Evolutionary conservation across 2,113 vertebrate species (phyloP), one percentile per base, ranked within the genome.

Genomic region (Candoia aspera): DNA sequence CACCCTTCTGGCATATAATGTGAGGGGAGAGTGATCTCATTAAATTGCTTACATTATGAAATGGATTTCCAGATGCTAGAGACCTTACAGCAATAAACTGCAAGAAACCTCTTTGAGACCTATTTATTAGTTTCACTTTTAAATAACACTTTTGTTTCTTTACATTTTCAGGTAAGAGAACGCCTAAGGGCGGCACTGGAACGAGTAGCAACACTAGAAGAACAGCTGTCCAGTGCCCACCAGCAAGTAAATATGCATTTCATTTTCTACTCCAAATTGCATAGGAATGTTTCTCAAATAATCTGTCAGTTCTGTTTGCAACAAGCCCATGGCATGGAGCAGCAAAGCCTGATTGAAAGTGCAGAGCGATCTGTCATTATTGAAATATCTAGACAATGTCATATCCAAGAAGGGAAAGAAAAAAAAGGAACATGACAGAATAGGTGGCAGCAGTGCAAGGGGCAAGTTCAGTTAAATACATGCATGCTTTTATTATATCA

Each of bases 111-210:
- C 42, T 13, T n/a, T 54, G 9, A 53, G 9, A 19, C 5, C 1
- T 88, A 8, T 46, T 4, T 9, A 29, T 89, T 12, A 15, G 24
- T 15, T 84, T 57, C 84, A 3, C 29, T 29, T 84, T 62, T 84
- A 26, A 89, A 37, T 26, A 23, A 91, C 19, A 29, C 42, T 3
- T 62, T 6, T 86, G 93, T 90, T 54, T 91, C 2, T 24, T 96
- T 46, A 4, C 53, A 49, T 88, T 87, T 58, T 86, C 96, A 99
- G 99, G 99, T 99, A 92, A 98, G 99, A 93, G 99, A 99, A 95
- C 98, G 99, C 89, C 97, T 99, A 91, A 97, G 99, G 90, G 98
- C 99, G 86, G 98, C 99, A 24, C 96, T 99, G 87, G 99, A 99
- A 96, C 97, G 98, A 92, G 99, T 99, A 79, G 97, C 98, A 62